Conservation (phyloP, 2,888 invertebrate species). For the Oscheius sp. region DNA sequence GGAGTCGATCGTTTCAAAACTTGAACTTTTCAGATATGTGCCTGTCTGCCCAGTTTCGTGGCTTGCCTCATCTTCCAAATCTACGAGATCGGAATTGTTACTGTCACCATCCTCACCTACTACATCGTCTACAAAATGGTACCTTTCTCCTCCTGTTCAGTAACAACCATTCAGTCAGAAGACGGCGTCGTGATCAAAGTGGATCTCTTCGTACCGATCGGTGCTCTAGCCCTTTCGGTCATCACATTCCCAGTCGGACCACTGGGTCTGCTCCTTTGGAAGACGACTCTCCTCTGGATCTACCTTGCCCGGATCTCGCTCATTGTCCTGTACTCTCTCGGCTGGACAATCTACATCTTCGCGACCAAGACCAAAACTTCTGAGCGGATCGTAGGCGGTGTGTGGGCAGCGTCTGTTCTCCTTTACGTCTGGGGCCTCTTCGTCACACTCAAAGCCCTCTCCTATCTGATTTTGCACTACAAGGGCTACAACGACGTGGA, state of each 20-base stretch:
- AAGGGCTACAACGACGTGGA: slow-evolving; percentile 38
- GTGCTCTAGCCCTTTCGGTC: slow-evolving; percentile 15
- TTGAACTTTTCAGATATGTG: slow-evolving; percentile 27
- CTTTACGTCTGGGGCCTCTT: slow-evolving; percentile 38
- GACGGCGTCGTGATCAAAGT: neutral
- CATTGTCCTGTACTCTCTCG: slow-evolving; percentile 14
- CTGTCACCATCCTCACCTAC: neutral
- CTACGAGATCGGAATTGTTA: neutral
- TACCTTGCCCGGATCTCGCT: neutral
- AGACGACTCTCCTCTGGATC: neutral
- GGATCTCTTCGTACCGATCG: slow-evolving; percentile 19
- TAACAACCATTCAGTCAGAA: neutral
- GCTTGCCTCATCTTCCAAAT: slow-evolving; percentile 37
- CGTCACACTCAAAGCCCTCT: slow-evolving; percentile 30
- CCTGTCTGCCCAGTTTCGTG: slow-evolving; percentile 36
- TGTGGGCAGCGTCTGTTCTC: slow-evolving; percentile 14
- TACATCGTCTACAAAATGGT: slow-evolving; percentile 16
- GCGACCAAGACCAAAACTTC: neutral
- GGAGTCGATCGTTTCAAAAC: neutral
- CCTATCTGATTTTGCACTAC: slow-evolving; percentile 28
- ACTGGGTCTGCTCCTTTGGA: slow-evolving; percentile 23
- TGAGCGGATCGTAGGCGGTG: neutral
- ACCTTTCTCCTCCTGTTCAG: neutral
- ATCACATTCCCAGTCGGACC: slow-evolving; percentile 25
- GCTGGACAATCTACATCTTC: slow-evolving; percentile 17